Percentiles rank a stretch among this genome's conserved stretches.
These are phyloP conservation scores for Odontamblyopus rebecca DNA, from an alignment of 2,797 vertebrate genomes.

Conservation along the genomic window DNA sequence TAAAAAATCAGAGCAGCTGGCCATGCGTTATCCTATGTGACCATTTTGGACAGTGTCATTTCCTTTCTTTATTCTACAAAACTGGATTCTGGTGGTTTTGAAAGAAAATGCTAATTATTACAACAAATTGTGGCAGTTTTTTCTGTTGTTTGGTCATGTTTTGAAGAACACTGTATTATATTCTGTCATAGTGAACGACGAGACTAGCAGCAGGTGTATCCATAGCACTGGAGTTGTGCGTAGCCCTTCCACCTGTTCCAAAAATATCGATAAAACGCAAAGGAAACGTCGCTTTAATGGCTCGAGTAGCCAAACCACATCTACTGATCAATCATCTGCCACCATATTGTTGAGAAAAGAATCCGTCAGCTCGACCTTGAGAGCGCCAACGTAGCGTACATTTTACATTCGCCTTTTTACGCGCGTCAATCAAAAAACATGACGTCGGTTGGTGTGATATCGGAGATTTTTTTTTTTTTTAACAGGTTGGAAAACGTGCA, in stretches of 20 bases:
- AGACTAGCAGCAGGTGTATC: slow-evolving; percentile 10
- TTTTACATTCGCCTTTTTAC: slow-evolving; percentile 10
- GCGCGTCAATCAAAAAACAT: slow-evolving; percentile 56
- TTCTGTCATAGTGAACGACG: background rate
- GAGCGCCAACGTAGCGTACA: slow-evolving; percentile 30
- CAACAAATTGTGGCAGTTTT: background rate
- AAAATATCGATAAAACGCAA: background rate
- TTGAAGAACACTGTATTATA: background rate
- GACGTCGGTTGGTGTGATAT: slow-evolving; percentile 7
- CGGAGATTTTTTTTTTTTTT: slow-evolving; percentile 3
- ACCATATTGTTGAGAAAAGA: slow-evolving; percentile 62
- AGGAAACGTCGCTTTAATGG: background rate
- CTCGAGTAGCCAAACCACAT: slow-evolving; percentile 33
- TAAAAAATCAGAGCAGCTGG: slow-evolving; percentile 20
- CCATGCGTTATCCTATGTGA: slow-evolving; percentile 5
- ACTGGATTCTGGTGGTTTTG: slow-evolving; percentile 28
- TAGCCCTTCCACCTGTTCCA: slow-evolving; percentile 57
- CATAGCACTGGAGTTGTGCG: background rate
- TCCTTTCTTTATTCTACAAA: slow-evolving; percentile 55
- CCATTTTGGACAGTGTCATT: slow-evolving; percentile 50
- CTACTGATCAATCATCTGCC: slow-evolving; percentile 56
- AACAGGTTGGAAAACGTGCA: slow-evolving; percentile 28
- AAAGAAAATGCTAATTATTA: background rate
- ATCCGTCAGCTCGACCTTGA: slow-evolving; percentile 75
- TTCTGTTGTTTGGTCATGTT: background rate